Evolutionary conservation across 2,113 vertebrate genomes (phyloP).

Genomic region (Pipa parva): DNA sequence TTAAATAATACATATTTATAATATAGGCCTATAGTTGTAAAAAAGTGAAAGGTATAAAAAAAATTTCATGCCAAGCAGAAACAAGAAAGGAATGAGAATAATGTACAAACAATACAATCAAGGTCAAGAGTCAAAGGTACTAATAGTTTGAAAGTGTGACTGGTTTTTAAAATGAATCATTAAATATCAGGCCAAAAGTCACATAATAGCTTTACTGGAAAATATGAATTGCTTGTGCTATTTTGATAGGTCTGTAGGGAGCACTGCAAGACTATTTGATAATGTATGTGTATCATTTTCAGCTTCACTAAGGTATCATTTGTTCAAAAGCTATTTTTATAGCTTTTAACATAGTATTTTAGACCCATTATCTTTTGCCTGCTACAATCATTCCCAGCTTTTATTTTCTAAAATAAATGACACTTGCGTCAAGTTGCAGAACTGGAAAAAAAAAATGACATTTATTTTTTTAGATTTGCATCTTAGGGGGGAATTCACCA

Average conservation of each 20-base stretch:
- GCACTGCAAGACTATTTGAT: not conserved
- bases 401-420: constrained; percentile 18
- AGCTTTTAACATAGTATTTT: constrained; percentile 33
- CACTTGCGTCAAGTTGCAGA: not conserved
- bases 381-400: not conserved
- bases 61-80: too few relatives aligned
- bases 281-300: constrained; percentile 18
- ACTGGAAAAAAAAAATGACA: constrained; percentile 14
- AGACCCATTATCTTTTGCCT: constrained; percentile 28
- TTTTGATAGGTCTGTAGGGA: not conserved
- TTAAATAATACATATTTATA: too few relatives aligned
- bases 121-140: too few relatives aligned
- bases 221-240: not conserved
- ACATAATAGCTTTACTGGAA: too few relatives aligned
- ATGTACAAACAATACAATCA: too few relatives aligned
- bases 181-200: not conserved
- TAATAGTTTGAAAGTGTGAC: too few relatives aligned
- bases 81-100: too few relatives aligned
- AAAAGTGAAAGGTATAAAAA: too few relatives aligned
- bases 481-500: too few relatives aligned
- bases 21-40: too few relatives aligned
- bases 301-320: constrained; percentile 3
- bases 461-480: constrained; percentile 6
- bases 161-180: too few relatives aligned
- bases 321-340: constrained; percentile 23